Base-by-base conservation (phyloP, 1,140 invertebrate species). In the Trachymyrmex cornetzi region DNA sequence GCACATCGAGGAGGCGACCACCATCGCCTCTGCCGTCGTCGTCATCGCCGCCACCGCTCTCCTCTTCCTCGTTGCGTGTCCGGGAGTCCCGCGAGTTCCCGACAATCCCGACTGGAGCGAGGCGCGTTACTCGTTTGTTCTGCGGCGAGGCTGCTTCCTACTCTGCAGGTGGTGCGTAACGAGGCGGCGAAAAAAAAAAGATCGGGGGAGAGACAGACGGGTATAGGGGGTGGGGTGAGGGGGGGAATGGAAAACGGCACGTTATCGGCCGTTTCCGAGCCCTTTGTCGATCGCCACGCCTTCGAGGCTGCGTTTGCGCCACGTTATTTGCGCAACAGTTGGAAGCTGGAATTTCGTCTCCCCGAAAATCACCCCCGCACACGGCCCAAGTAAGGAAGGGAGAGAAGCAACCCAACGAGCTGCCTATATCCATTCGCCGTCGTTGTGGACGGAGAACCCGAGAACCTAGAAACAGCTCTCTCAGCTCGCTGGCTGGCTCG, bases 241-340 rank as follows among this genome's bases (percentile, higher is more conserved):
- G 59, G 66, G 87, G 90, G 71, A 88, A 90, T 87, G 84, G 86
- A 90, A 79, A 88, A 85, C 75, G 88, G 80, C 81, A 64, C 66
- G 67, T 86, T 92, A 92, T 92, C 91, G 74, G 89, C 59, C 77
- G 74, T 85, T 92, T 92, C 91, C 91, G 89, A 59, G 88, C 88
- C 91, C 88, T 92, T 92, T 85, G 91, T 88, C 86, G 67, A 82
- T 88, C 50, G 89, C 89, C 91, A 92, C 91, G 89, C 91, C 89
- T 88, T 85, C 91, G 67, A 89, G 71, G 61, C 77, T 87, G 88
- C 89, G 90, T 92, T 91, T 93, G 92, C 92, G 92, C 90, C 80
- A 64, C 64, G 74, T 61, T 55, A 64, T 89, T 89, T 91, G 92
- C 91, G 92, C 91, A 93, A 92, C 92, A 93, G 91, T 93, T 93